Conservation (phyloP, 2,113 vertebrate species). For the Hemicordylus capensis region DNA sequence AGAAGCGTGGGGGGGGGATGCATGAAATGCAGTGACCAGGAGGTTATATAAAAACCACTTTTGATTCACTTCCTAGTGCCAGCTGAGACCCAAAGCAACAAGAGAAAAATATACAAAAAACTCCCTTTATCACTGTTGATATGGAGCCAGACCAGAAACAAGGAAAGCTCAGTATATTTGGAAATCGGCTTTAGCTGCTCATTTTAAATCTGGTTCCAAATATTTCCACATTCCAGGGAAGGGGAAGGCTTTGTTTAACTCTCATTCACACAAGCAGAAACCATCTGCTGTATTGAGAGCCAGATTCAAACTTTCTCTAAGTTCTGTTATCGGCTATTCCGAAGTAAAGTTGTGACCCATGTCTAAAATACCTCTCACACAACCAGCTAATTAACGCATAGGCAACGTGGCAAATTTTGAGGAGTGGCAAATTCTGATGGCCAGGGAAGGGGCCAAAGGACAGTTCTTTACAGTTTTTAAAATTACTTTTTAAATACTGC, state of each 20-base stretch:
- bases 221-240: background rate
- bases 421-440: no score
- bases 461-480: no score
- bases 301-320: background rate
- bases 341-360: background rate
- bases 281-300: background rate
- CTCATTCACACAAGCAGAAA: background rate
- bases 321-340: background rate
- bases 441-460: no score
- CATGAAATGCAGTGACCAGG: background rate
- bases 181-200: background rate
- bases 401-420: no score
- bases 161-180: slow-evolving; percentile 2
- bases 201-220: background rate
- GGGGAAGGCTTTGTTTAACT: background rate
- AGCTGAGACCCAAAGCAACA: background rate
- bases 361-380: background rate
- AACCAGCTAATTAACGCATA: no score
- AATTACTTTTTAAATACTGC: no score
- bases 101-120: background rate
- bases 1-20: no score
- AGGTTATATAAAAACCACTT: background rate
- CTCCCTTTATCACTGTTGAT: background rate
- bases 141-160: background rate
- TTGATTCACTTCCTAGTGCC: slow-evolving; percentile 1